Evolutionary conservation across 53 echinoderm and acorn worm species (phyloP), one percentile per base, ranked within the genome.

Genomic region (Actinopyga echinites): DNA sequence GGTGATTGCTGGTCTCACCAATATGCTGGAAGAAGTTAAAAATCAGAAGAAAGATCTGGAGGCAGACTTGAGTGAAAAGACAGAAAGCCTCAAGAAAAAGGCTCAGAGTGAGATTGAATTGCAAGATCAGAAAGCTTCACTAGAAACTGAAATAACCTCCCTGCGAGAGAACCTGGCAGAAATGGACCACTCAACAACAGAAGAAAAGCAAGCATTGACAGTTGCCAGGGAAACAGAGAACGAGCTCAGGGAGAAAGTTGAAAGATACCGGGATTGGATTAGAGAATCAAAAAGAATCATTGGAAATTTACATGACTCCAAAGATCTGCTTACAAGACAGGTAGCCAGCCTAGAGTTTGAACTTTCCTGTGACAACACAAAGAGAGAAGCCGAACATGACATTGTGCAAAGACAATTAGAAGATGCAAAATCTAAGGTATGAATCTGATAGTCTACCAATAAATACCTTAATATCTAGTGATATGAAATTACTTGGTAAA

Each of bases 171-270:
- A 71, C n/a, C 42, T 25, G 21, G 28, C 42, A 71, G 42, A 22
- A 40, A 44, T 40, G 9, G 44, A 71, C 0, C 9, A 1, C 7
- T 5, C n/a, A 10, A 45, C 44, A 21, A 71, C 1, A 24, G 40
- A 9, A 6, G 44, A 45, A 6, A 71, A 38, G 23, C 71, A 23
- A 21, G 25, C 0, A 29, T 19, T 71, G 42, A 71, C 21, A 71
- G 42, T 12, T 23, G 45, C 13, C 22, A 71, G 40, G 42, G n/a
- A 25, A 71, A 40, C 71, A 40, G 42, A n/a, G 44, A 26, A 23
- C 8, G 42, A 71, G 21, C 43, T 71, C 42, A 71, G 71, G 34
- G 71, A 71, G 8, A 71, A 71, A 71, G 43, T 24, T 7, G 71
- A 71, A 11, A 71, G 71, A 71, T 40, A 42, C 10, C 24, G 4